Conservation (phyloP, 2,888 invertebrate species). For the Didymodactylos carnosus region DNA sequence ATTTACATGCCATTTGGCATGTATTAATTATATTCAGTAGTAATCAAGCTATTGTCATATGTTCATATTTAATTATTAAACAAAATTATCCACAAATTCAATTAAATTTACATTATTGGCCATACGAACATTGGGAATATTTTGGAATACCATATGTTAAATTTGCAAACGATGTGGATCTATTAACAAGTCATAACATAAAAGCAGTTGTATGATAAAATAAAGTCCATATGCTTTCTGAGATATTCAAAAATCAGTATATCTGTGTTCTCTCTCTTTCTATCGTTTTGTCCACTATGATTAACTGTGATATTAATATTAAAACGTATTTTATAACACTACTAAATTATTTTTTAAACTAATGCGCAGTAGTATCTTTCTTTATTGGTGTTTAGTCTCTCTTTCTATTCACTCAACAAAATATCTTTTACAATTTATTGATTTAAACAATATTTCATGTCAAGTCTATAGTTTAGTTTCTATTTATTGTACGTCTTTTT, state of each 20-base stretch:
- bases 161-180: not conserved
- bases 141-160: constrained; percentile 1
- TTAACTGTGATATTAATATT: not conserved
- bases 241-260: too few relatives aligned
- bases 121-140: constrained; percentile 37
- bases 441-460: too few relatives aligned
- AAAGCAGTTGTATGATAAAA: too few relatives aligned
- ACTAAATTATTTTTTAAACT: too few relatives aligned
- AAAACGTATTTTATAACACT: not conserved
- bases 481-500: too few relatives aligned
- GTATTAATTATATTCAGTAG: constrained; percentile 57
- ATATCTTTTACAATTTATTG: too few relatives aligned
- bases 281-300: not conserved
- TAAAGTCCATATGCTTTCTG: not conserved
- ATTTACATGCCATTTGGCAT: constrained; percentile 64
- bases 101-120: constrained; percentile 55
- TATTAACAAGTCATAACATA: not conserved
- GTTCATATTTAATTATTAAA: constrained; percentile 56
- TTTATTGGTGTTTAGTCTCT: too few relatives aligned
- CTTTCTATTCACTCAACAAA: too few relatives aligned
- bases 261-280: not conserved
- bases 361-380: too few relatives aligned
- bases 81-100: constrained; percentile 50
- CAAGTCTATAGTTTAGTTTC: too few relatives aligned
- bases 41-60: constrained; percentile 54